Evolutionary conservation across 1,140 invertebrate genomes (phyloP).

Genomic region (Thalassaphorura encarpata): DNA sequence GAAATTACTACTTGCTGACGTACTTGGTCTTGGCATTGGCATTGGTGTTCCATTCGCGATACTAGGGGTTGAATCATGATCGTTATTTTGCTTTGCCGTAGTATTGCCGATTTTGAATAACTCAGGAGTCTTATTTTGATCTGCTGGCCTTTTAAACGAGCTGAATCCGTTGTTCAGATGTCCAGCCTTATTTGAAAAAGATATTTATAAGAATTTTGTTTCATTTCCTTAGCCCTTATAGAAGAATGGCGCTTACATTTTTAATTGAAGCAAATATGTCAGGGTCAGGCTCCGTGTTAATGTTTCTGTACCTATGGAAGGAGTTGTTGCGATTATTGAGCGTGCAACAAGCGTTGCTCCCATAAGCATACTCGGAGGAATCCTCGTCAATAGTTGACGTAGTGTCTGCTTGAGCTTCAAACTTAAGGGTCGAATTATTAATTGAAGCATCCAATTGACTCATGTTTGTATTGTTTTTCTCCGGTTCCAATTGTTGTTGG

Average conservation of each 20-base stretch:
- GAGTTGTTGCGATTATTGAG: slow-evolving; percentile 38
- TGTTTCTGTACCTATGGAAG: slow-evolving; percentile 67
- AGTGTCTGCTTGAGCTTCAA: slow-evolving; percentile 72
- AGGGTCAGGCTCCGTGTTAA: slow-evolving; percentile 75
- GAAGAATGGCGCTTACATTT: slow-evolving; percentile 35
- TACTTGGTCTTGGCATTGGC: no score
- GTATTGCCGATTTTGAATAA: slow-evolving; percentile 33
- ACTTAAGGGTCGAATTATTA: slow-evolving; percentile 72
- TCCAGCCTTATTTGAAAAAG: no score
- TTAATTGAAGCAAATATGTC: slow-evolving; percentile 67
- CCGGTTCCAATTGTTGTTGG: slow-evolving; percentile 46
- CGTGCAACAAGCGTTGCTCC: slow-evolving; percentile 36
- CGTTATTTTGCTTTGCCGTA: not conserved
- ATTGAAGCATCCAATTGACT: slow-evolving; percentile 74
- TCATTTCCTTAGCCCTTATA: no score
- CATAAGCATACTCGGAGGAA: slow-evolving; percentile 44
- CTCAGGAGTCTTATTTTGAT: slow-evolving; percentile 70
- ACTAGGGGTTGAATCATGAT: slow-evolving; percentile 34
- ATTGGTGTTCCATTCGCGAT: no score
- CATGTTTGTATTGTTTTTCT: slow-evolving; percentile 70
- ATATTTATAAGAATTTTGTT: no score
- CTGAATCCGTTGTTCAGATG: slow-evolving; percentile 80
- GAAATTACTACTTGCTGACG: no score
- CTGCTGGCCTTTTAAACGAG: slow-evolving; percentile 71
- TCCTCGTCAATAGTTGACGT: slow-evolving; percentile 59